A percentile compares a stretch with the other conserved stretches of the same genome.
Evolutionary conservation across 2,888 invertebrate genomes (phyloP).

Genomic region (Merodon equestris): DNA sequence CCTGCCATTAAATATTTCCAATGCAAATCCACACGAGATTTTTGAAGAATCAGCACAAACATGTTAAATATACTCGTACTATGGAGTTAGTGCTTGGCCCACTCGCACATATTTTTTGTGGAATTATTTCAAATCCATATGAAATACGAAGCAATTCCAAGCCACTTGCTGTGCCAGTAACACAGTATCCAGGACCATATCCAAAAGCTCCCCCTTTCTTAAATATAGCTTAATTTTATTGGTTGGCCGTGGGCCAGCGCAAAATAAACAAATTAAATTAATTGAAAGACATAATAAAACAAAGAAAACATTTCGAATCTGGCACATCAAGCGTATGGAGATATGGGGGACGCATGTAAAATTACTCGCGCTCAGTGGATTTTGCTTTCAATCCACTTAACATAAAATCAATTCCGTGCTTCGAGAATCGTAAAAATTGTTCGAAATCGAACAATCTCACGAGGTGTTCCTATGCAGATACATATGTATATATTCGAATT

Average conservation of each 20-base stretch:
- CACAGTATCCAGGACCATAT: slow-evolving; percentile 2
- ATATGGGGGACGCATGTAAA: no score
- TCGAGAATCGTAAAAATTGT: slow-evolving; percentile 21
- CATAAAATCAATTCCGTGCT: slow-evolving; percentile 22
- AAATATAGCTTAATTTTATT: slow-evolving; percentile 65
- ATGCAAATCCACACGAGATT: no score
- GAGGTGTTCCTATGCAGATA: no score
- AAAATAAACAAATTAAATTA: slow-evolving; percentile 60
- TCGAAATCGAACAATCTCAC: slow-evolving; percentile 15
- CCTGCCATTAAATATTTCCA: no score
- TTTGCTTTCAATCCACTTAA: slow-evolving; percentile 43
- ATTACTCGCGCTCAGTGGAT: not conserved
- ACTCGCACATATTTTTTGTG: no score
- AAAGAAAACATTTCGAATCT: not conserved
- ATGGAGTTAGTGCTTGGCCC: slow-evolving; percentile 10
- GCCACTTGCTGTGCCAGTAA: not conserved
- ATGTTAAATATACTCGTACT: not conserved
- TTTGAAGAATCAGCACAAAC: not conserved
- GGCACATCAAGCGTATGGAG: no score
- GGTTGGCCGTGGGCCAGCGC: slow-evolving; percentile 63
- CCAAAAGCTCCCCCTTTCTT: slow-evolving; percentile 22
- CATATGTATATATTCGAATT: not conserved
- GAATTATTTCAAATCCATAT: no score
- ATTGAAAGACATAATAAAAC: slow-evolving; percentile 55
- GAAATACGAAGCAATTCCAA: no score